These are phyloP conservation scores for Scartelaos histophorus DNA, from an alignment of 2,113 vertebrate species.

Conservation along the genomic window DNA sequence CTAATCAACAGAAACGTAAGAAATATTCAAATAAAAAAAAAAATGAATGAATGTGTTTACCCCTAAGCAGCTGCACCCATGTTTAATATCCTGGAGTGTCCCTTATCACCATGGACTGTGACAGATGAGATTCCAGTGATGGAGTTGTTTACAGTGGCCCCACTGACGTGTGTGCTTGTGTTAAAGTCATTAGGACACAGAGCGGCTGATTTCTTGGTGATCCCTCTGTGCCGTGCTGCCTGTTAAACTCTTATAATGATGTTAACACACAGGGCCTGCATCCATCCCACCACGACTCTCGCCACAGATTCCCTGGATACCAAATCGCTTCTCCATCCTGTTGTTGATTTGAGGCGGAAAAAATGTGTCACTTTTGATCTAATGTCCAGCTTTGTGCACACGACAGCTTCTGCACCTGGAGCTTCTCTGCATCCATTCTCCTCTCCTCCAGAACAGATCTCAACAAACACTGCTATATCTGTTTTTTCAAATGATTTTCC, in stretches of 20 bases:
- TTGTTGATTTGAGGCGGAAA: slow-evolving; percentile 7
- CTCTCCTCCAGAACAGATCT: background rate
- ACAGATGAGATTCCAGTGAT: background rate
- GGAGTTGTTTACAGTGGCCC: background rate
- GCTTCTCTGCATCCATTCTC: slow-evolving; percentile 3
- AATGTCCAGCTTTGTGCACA: background rate
- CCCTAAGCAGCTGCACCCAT: background rate
- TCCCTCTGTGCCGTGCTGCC: slow-evolving; percentile 12
- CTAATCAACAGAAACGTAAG: too few species aligned
- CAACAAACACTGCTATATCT: background rate
- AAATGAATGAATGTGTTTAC: background rate
- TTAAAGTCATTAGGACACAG: background rate
- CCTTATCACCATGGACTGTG: background rate
- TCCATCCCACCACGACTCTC: slow-evolving; percentile 8
- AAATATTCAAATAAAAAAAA: background rate
- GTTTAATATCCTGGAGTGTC: background rate
- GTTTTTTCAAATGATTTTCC: background rate
- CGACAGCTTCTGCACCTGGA: background rate
- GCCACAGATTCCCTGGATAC: background rate
- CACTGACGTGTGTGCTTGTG: background rate
- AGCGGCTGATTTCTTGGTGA: background rate
- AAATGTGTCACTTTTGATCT: slow-evolving; percentile 7
- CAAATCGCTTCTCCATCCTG: slow-evolving; percentile 6
- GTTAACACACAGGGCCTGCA: background rate
- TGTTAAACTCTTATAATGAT: background rate